phyloP scores from a whole-genome alignment of 1,140 invertebrate species.

The Cotesia chilonis region DNA sequence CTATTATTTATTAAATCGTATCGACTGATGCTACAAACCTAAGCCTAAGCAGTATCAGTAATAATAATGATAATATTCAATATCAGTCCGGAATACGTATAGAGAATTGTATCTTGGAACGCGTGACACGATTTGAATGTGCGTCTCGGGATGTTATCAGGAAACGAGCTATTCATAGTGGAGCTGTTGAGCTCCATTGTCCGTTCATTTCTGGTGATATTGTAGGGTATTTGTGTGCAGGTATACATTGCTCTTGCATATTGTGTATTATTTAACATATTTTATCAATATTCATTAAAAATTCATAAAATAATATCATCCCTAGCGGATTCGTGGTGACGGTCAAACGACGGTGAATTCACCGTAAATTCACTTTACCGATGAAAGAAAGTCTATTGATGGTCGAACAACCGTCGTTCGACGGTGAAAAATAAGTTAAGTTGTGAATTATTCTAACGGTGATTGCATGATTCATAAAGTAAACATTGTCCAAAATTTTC shows the following conservation, averaged over 20 bases:
- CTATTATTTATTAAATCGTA: too few species aligned
- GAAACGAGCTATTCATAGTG: conserved; percentile 31
- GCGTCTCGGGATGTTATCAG: conserved; percentile 33
- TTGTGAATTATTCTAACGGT: too few species aligned
- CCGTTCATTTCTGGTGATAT: conserved; percentile 22
- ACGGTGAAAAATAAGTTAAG: too few species aligned
- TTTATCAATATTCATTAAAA: neutral
- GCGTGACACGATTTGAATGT: conserved; percentile 30
- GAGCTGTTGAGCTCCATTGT: neutral
- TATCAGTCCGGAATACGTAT: neutral
- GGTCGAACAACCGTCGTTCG: too few species aligned
- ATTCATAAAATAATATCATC: neutral
- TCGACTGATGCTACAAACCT: too few species aligned
- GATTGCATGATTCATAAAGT: too few species aligned
- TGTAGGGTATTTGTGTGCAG: conserved; percentile 3
- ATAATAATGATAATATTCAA: neutral
- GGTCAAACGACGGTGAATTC: too few species aligned
- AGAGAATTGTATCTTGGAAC: conserved; percentile 20
- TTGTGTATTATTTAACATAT: conserved; percentile 1
- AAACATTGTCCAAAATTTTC: too few species aligned
- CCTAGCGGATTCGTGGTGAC: too few species aligned
- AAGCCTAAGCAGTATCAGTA: too few species aligned
- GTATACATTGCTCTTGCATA: neutral
- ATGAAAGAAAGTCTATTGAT: too few species aligned
- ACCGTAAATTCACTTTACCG: too few species aligned